Conservation (phyloP, 2,888 invertebrate genomes). For the Agrochola circellaris region DNA sequence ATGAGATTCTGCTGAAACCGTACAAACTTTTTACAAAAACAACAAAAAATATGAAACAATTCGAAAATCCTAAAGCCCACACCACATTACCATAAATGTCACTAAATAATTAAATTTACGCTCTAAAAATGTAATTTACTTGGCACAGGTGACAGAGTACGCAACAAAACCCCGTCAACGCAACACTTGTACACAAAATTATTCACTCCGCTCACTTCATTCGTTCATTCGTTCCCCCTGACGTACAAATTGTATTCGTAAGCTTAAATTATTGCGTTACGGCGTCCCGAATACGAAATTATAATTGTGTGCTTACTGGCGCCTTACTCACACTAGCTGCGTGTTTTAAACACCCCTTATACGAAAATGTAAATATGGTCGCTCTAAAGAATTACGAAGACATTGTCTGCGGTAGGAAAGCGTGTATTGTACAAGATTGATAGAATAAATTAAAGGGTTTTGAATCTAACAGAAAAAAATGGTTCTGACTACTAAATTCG, state of each 20-base stretch:
- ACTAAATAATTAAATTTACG: conserved; percentile 62
- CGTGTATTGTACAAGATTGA: background rate
- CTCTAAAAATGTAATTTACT: conserved; percentile 67
- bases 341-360: conserved; percentile 31
- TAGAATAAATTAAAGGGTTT: background rate
- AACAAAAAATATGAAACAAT: background rate
- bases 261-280: conserved; percentile 83
- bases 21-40: background rate
- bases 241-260: conserved; percentile 84
- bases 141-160: conserved; percentile 63
- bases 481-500: background rate
- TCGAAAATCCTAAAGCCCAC: conserved; percentile 21
- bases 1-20: conserved; percentile 15
- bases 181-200: conserved; percentile 76
- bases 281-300: conserved; percentile 76
- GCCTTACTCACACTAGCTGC: conserved; percentile 52
- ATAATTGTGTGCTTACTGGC: conserved; percentile 73
- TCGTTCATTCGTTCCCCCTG: conserved; percentile 79
- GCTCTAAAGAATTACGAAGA: conserved; percentile 32
- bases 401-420: background rate
- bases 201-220: conserved; percentile 83
- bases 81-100: conserved; percentile 56
- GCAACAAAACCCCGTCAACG: conserved; percentile 72
- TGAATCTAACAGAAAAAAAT: background rate
- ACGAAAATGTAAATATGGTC: conserved; percentile 24